Percentiles rank a stretch among this genome's conserved stretches.
These are phyloP conservation scores for Wiebesia pumilae DNA, from an alignment of 1,140 invertebrate species.

Conservation along the genomic window DNA sequence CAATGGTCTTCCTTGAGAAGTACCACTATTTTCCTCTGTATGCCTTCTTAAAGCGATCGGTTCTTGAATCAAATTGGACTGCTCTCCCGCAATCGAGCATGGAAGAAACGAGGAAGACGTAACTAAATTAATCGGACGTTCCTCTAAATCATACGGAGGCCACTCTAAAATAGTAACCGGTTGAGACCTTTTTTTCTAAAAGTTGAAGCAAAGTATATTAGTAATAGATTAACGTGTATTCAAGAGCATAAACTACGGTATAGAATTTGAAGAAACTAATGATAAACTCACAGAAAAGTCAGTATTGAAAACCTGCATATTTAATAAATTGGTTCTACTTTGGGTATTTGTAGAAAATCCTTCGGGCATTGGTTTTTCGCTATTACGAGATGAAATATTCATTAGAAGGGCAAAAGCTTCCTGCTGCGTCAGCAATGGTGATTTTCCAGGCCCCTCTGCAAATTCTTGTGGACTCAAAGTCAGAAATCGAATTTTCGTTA, in stretches of 20 bases:
- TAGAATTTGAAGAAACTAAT: neutral
- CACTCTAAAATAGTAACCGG: slow-evolving; percentile 44
- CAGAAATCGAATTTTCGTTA: slow-evolving; percentile 84
- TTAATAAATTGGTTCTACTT: slow-evolving; percentile 55
- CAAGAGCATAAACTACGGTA: neutral
- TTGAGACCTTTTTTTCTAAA: slow-evolving; percentile 46
- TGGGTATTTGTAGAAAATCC: slow-evolving; percentile 78
- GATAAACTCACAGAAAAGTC: slow-evolving; percentile 40
- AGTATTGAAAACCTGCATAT: slow-evolving; percentile 22
- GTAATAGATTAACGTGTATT: neutral
- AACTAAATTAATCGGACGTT: slow-evolving; percentile 46
- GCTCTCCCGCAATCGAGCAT: slow-evolving; percentile 31
- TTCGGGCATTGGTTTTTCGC: slow-evolving; percentile 81
- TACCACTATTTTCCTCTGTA: slow-evolving; percentile 20
- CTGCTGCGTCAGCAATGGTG: slow-evolving; percentile 81
- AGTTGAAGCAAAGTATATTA: neutral
- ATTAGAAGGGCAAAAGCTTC: slow-evolving; percentile 87
- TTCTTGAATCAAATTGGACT: slow-evolving; percentile 21
- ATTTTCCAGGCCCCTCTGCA: slow-evolving; percentile 84
- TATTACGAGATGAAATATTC: slow-evolving; percentile 83
- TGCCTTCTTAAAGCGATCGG: slow-evolving; percentile 31
- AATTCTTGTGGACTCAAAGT: slow-evolving; percentile 87
- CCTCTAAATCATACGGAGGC: slow-evolving; percentile 41
- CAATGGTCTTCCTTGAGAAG: slow-evolving; percentile 17
- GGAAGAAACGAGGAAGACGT: slow-evolving; percentile 45